Evolutionary conservation across 1,140 invertebrate species (phyloP).

Genomic region (Heliconius hermathena): DNA sequence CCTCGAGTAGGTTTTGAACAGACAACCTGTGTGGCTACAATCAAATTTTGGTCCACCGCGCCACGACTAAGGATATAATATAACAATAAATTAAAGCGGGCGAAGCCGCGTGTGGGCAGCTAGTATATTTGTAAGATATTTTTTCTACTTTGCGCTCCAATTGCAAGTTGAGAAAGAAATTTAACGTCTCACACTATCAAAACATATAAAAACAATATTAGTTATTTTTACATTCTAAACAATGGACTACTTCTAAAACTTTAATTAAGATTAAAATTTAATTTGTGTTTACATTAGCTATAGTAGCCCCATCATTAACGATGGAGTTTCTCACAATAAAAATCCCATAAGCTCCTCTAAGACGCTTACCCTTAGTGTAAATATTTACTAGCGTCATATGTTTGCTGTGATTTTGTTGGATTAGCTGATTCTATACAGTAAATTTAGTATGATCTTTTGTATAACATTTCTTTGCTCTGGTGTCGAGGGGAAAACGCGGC

Average conservation of each 20-base stretch:
- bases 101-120: too few species aligned
- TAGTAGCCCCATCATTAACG: slow-evolving; percentile 40
- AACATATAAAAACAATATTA: neutral
- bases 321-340: slow-evolving; percentile 68
- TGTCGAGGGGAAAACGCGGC: too few species aligned
- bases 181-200: too few species aligned
- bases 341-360: slow-evolving; percentile 56
- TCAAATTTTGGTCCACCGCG: too few species aligned
- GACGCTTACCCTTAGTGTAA: slow-evolving; percentile 54
- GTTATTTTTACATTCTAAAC: slow-evolving; percentile 11
- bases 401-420: slow-evolving; percentile 52
- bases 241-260: slow-evolving; percentile 11
- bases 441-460: neutral
- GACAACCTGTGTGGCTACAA: too few species aligned
- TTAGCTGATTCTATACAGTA: slow-evolving; percentile 32
- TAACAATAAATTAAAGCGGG: too few species aligned
- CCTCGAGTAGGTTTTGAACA: too few species aligned
- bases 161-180: too few species aligned
- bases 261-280: slow-evolving; percentile 31
- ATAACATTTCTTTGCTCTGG: neutral
- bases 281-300: slow-evolving; percentile 37
- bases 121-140: too few species aligned
- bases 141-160: too few species aligned
- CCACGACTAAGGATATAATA: too few species aligned
- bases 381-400: slow-evolving; percentile 65